These are phyloP conservation scores for Prenolepis imparis DNA, from an alignment of 2,888 invertebrate genomes.

Conservation along the genomic window DNA sequence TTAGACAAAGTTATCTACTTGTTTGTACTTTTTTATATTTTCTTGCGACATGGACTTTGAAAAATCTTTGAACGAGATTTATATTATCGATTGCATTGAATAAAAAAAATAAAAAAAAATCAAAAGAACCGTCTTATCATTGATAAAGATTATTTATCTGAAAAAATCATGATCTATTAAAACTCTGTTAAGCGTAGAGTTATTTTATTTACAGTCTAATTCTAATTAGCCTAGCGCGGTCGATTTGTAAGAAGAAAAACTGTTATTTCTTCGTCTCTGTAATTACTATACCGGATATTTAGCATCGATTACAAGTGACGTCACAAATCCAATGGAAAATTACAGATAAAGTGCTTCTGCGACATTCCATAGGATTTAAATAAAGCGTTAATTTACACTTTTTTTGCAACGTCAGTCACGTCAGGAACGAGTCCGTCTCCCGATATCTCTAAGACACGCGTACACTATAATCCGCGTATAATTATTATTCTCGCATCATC, in stretches of 20 bases:
- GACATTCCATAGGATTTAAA: slow-evolving; percentile 4
- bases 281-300: slow-evolving; percentile 15
- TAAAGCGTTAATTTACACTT: slow-evolving; percentile 5
- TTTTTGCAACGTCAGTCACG: slow-evolving; percentile 6
- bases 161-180: neutral
- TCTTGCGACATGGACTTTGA: slow-evolving; percentile 1
- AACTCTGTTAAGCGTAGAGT: neutral
- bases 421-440: neutral
- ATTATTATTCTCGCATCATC: slow-evolving; percentile 42
- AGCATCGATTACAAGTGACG: neutral
- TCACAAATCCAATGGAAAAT: slow-evolving; percentile 32
- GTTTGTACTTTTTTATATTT: slow-evolving; percentile 4
- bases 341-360: neutral
- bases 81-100: slow-evolving; percentile 41
- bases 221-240: neutral
- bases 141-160: slow-evolving; percentile 8
- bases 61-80: slow-evolving; percentile 36
- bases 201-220: neutral
- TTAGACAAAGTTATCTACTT: slow-evolving; percentile 2
- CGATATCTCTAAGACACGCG: neutral
- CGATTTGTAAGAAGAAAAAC: neutral
- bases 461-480: slow-evolving; percentile 10
- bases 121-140: slow-evolving; percentile 32
- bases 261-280: neutral
- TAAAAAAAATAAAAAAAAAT: slow-evolving; percentile 16